A percentile compares a stretch with the other conserved stretches of the same genome.
These are phyloP conservation scores for Drosophila pallidifrons DNA, from an alignment of 1,140 invertebrate genomes.

Conservation along the genomic window DNA sequence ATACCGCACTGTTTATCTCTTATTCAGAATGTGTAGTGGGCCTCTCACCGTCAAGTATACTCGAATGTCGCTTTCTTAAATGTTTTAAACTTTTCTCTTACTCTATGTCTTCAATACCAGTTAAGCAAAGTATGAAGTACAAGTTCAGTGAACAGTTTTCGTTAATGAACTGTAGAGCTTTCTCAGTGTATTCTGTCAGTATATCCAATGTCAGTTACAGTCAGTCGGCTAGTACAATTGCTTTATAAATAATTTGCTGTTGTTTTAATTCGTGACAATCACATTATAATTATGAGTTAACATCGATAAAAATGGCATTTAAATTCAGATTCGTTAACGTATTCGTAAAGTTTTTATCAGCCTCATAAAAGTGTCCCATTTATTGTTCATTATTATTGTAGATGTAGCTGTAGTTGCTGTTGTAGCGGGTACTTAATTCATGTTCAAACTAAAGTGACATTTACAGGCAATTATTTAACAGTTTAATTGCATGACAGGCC, in stretches of 20 bases:
- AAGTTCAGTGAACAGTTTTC: too few species aligned
- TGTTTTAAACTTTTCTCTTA: too few species aligned
- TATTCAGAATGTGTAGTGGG: too few species aligned
- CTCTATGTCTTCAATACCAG: too few species aligned
- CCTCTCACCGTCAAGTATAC: too few species aligned
- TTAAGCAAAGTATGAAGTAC: too few species aligned
- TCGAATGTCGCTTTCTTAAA: too few species aligned
- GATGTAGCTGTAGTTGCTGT: slow-evolving; percentile 11
- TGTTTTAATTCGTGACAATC: slow-evolving; percentile 66
- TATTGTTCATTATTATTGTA: slow-evolving; percentile 65
- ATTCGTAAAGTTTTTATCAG: slow-evolving; percentile 56
- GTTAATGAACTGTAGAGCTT: not conserved
- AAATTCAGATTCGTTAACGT: slow-evolving; percentile 45
- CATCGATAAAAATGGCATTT: slow-evolving; percentile 76
- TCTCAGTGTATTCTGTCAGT: not conserved
- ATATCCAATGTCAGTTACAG: slow-evolving; percentile 60
- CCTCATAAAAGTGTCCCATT: slow-evolving; percentile 65
- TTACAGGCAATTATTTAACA: slow-evolving; percentile 71
- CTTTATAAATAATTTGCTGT: slow-evolving; percentile 71
- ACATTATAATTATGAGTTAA: slow-evolving; percentile 76
- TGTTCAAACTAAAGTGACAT: slow-evolving; percentile 73
- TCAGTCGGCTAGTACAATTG: slow-evolving; percentile 44
- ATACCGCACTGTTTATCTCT: too few species aligned
- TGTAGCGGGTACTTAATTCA: slow-evolving; percentile 62
- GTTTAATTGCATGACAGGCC: slow-evolving; percentile 68